Conservation (phyloP, 2,888 invertebrate genomes). For the Polylopha cassiicola region DNA sequence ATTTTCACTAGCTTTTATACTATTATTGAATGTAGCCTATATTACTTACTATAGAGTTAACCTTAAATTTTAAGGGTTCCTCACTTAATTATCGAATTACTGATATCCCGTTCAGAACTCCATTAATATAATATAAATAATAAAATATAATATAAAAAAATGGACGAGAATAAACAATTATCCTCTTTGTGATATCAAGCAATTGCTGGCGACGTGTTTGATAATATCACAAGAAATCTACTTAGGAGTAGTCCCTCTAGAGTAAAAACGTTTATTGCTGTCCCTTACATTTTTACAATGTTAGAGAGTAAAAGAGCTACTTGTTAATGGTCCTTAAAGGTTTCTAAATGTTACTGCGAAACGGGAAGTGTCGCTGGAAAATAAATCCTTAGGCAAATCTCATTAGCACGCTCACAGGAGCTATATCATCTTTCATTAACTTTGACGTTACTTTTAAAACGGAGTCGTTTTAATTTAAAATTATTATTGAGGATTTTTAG, state of each 20-base stretch:
- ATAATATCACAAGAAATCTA: slow-evolving; percentile 23
- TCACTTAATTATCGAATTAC: no score
- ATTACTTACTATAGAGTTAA: no score
- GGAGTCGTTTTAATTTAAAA: neutral
- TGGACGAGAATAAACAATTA: slow-evolving; percentile 54
- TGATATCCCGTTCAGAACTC: no score
- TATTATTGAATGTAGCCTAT: no score
- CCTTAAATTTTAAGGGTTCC: no score
- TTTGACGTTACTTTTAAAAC: slow-evolving; percentile 4
- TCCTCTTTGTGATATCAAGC: no score
- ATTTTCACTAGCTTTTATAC: no score
- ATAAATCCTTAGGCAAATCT: slow-evolving; percentile 37
- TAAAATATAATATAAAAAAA: slow-evolving; percentile 53
- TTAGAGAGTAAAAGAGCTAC: neutral
- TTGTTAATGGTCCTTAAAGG: neutral
- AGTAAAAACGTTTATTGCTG: no score
- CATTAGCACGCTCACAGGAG: slow-evolving; percentile 27
- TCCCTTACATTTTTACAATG: slow-evolving; percentile 1
- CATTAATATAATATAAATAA: slow-evolving; percentile 16
- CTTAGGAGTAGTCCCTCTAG: no score
- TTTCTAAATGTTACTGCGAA: slow-evolving; percentile 1
- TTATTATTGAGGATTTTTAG: slow-evolving; percentile 7
- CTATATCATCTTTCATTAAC: slow-evolving; percentile 23
- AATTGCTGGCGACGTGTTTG: slow-evolving; percentile 37
- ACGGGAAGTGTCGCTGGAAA: slow-evolving; percentile 26